Base-by-base conservation (phyloP, 37 sponge, comb jelly and placozoan genomes). In the Cladorhizidae sp. region DNA sequence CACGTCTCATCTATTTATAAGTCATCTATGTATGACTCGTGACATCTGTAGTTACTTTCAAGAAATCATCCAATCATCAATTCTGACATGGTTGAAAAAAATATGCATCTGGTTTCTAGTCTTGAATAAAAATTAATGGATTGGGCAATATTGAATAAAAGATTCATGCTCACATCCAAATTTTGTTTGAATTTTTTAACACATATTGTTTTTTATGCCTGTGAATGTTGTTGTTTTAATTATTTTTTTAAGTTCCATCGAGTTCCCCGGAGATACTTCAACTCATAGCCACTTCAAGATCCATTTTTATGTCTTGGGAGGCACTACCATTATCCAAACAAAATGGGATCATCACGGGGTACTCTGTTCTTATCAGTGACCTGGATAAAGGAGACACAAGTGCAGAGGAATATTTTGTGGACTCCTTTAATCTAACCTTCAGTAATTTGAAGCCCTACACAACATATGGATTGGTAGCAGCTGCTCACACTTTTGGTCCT, bases 331-430 rank as follows among this genome's bases (percentile, higher is more conserved):
- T 29, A 54, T 40, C 51, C 26, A 17, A 69, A 32, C 38, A 25
- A 29, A 81, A 81, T 81, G 82, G 82, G 31, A 29, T 72, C 23
- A 59, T 81, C 61, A 50, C 18, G 9, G 39, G 22, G 42, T 81
- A 81, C 31, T 23, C 64, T n/a, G 64, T 63, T 8, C 9, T 28
- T 21, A 63, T 63, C 20, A 28, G n/a, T 52, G 54, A 52, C 54
- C 54, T 52, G 11, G 54, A 52, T 52, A 15, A 52, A 18, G 54
- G 54, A 15, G 54, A 52, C 15, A 15, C 54, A 52, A 11, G 11
- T 15, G 15, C 15, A 15, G 54, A 52, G 54, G 11, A 11, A 11
- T 52, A 18, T 15, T 52, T 52, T 52, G 54, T 52, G 54, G 54
- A 52, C 15, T 52, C 54, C 11, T 15, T 52, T 15, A 52, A 52